phyloP scores from a whole-genome alignment of 2,113 vertebrate species.

The Philantomba maxwellii region DNA sequence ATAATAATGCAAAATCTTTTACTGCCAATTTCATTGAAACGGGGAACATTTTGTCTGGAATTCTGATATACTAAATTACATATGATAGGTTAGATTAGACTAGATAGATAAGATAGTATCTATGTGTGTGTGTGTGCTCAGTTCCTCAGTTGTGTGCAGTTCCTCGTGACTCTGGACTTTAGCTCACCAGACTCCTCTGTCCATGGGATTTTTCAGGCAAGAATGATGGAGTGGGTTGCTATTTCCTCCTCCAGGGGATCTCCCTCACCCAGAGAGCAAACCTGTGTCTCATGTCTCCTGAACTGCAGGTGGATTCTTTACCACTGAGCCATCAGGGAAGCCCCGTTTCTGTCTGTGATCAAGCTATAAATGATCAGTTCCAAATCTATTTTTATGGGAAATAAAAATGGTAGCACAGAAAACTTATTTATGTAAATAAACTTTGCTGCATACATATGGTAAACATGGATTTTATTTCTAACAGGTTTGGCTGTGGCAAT shows the following conservation, averaged over 20 bases:
- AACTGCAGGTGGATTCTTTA: not conserved
- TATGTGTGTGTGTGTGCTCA: not conserved
- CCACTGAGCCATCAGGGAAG: not conserved
- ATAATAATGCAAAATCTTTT: not conserved
- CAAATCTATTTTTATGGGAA: not conserved
- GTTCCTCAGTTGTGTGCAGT: not conserved
- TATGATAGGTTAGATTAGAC: not conserved
- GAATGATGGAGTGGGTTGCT: not conserved
- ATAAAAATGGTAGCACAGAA: not conserved
- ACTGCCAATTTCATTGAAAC: not conserved
- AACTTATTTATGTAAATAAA: not conserved
- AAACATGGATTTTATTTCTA: conserved; percentile 10
- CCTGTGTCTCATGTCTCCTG: not conserved
- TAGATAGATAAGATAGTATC: not conserved
- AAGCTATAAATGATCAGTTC: not conserved
- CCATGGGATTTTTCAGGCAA: not conserved
- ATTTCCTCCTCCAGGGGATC: not conserved
- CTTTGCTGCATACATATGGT: not conserved
- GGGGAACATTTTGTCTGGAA: not conserved
- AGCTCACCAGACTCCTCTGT: not conserved
- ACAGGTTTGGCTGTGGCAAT: conserved; percentile 81
- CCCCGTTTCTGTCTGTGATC: not conserved
- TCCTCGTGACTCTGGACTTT: not conserved
- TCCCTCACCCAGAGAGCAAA: not conserved
- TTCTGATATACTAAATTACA: not conserved